Conservation (phyloP, 2,888 invertebrate genomes). For the Melanostoma scalare region DNA sequence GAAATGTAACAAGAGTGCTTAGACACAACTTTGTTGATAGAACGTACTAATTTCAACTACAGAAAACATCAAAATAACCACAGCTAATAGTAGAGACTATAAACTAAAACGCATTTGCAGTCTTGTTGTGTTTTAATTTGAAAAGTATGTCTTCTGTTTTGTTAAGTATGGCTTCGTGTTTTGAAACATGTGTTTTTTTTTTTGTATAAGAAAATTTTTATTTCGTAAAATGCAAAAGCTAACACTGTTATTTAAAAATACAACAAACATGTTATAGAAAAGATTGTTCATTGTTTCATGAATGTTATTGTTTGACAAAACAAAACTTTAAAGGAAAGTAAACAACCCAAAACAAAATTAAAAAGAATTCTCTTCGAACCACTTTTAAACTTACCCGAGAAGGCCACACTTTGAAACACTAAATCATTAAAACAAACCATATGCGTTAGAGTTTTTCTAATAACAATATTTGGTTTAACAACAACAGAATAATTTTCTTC, state of each 20-base stretch:
- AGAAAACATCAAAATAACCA: slow-evolving; percentile 3
- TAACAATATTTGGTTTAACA: slow-evolving; percentile 79
- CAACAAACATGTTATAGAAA: neutral
- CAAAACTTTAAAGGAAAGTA: slow-evolving; percentile 6
- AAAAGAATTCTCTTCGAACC: slow-evolving; percentile 47
- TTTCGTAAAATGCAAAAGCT: slow-evolving; percentile 12
- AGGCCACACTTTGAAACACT: slow-evolving; percentile 98
- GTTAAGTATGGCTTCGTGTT: neutral
- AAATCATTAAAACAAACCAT: slow-evolving; percentile 82
- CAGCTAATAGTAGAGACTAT: slow-evolving; percentile 41
- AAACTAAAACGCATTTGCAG: slow-evolving; percentile 43
- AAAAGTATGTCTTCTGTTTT: slow-evolving; percentile 39
- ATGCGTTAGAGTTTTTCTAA: slow-evolving; percentile 81
- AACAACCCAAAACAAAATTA: slow-evolving; percentile 24
- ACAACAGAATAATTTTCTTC: slow-evolving; percentile 67
- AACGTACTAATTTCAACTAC: neutral
- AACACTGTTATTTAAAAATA: neutral
- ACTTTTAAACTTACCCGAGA: slow-evolving; percentile 90
- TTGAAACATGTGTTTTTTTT: neutral
- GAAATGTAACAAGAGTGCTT: neutral
- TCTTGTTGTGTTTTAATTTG: slow-evolving; percentile 44
- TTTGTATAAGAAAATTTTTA: neutral
- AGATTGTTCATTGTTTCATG: slow-evolving; percentile 20
- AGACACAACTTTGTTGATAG: neutral
- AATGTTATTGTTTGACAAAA: slow-evolving; percentile 31